Evolutionary conservation across 92 coral and sea anemone genomes (phyloP), one percentile per base, ranked within the genome.

Genomic region (Bergia sp.): DNA sequence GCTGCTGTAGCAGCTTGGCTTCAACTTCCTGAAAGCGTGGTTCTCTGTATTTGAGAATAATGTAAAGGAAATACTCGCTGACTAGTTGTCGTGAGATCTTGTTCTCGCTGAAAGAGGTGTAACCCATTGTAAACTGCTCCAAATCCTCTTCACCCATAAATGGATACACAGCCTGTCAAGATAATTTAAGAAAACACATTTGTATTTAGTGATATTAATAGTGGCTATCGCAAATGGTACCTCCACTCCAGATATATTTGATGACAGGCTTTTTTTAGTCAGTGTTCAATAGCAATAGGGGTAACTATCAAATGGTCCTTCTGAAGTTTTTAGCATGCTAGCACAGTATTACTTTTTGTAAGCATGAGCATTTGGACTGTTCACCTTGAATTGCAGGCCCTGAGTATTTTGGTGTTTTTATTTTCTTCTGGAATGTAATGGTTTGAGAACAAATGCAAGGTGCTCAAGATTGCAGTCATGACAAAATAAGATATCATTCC

Each of bases 41-140:
- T 80, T 97, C 99, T 73, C 99, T 91, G 94, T 93, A 95, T 88
- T 97, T 97, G 84, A 97, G 95, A 76, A 96, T 94, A 81, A 97
- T 93, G 91, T 96, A 96, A 73, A 97, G 88, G 79, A 95, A 89
- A 79, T 96, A 97, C 91, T 96, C 97, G 10, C 98, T 91, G 66
- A 96, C 94, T 37, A 94, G 88, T 76, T 94, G 91, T 79, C 88
- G 93, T 61, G 97, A 94, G 81, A 97, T 94, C 88, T 96, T 97
- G 90, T 97, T 97, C 87, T 97, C 99, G 47, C 99, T 94, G 93
- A 96, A 96, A 40, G 99, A 94, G 5, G 98, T 96, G 88, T 96
- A 97, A 11, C 98, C 98, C 99, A 97, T 97, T 21, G 98, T 92
- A 85, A 97, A 96, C 90, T 97, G 99, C 77, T 97, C 99, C 73